Evolutionary conservation across 2,797 vertebrate genomes (phyloP), one percentile per base, ranked within the genome.

Genomic region (Neopelma chrysocephalum): DNA sequence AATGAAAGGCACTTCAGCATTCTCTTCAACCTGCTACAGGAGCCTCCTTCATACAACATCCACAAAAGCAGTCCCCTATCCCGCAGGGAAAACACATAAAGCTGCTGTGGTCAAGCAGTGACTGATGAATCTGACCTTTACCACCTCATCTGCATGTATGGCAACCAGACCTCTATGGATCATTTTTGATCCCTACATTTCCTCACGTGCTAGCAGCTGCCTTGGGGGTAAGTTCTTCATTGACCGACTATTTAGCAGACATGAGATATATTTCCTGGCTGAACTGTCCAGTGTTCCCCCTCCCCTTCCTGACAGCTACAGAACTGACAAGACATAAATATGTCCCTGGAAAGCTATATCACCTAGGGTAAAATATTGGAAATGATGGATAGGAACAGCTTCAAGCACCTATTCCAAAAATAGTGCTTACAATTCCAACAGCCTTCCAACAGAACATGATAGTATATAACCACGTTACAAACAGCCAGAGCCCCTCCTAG

Each of bases 51-150:
- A 32, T 7, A 26, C 31, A 61, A 34, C 34, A 72, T 11, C 17
- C 31, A 65, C 14, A 32, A 6, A 64, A 81, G 60, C 10, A 29
- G 20, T 54, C 36, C 15, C 34, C n/a, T 15, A 0, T 57, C 54
- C 38, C 66, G 82, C 2, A 0, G 36, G 42, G 29, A 76, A 77
- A 82, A 58, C 0, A 0, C 0, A 1, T 34, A 45, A 6, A 0
- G 2, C 5, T 34, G 36, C 40, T 25, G 27, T 0, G 0, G 40
- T 27, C 3, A 32, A 65, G 34, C 11, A 32, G 60, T 2, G 2
- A 58, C 6, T 69, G 83, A 84, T 72, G 47, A 77, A 51, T 6
- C 3, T 92, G 88, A 88, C 77, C 80, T 91, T 82, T 66, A 54
- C 34, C 10, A 58, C 47, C 21, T 34, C 34, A 34, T 53, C 3